phyloP scores from a whole-genome alignment of 2,797 vertebrate genomes.

The Semaprochilodus insignis region DNA sequence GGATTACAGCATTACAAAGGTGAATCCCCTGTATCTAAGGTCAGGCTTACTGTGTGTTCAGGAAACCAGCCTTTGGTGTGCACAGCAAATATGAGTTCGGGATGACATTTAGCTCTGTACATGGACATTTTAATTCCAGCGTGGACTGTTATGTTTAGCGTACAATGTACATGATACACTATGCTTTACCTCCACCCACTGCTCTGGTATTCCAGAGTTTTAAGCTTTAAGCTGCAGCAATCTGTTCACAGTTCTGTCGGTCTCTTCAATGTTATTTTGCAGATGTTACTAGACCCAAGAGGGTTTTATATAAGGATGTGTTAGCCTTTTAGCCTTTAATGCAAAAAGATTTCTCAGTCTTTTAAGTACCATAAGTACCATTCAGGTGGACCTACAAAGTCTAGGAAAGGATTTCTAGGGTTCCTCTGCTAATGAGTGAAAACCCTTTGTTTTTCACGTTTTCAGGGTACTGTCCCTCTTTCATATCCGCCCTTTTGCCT shows the following conservation, averaged over 20 bases:
- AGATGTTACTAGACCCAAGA: not conserved
- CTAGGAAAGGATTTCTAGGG: not conserved
- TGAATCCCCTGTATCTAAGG: not conserved
- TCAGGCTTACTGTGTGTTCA: not conserved
- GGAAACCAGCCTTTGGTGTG: not conserved
- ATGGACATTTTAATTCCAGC: not conserved
- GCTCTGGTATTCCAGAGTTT: not conserved
- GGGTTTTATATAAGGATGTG: not conserved
- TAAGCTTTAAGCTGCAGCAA: not conserved
- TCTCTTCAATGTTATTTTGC: not conserved
- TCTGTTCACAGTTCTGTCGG: no score
- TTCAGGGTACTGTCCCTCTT: not conserved
- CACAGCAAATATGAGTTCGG: not conserved
- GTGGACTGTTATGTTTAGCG: not conserved
- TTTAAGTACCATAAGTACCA: not conserved
- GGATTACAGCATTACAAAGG: not conserved
- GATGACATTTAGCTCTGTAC: not conserved
- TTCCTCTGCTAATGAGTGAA: not conserved
- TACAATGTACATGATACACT: not conserved
- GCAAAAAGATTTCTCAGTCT: not conserved
- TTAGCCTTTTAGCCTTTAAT: not conserved
- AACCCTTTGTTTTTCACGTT: not conserved
- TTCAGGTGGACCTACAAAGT: not conserved
- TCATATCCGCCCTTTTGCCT: not conserved
- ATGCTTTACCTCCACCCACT: not conserved